Evolutionary conservation across 2,113 vertebrate species (phyloP).

Genomic region (Talpa occidentalis): DNA sequence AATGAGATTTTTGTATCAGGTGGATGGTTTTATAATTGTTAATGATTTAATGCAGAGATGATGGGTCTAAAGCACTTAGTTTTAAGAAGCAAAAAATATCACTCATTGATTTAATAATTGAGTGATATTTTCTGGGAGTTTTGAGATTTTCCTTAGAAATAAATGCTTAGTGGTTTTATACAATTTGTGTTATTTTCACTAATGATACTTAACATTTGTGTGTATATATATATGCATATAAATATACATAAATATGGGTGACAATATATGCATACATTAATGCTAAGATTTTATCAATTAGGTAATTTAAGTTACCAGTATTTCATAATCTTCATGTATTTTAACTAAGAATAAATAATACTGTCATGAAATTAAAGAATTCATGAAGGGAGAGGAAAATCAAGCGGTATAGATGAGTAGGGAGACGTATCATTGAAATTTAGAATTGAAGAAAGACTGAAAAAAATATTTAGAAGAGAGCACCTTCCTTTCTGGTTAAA

Average conservation of each 20-base stretch:
- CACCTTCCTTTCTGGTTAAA: neutral
- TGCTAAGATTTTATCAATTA: neutral
- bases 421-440: neutral
- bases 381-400: neutral
- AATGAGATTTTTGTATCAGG: neutral
- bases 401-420: neutral
- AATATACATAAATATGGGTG: too few species aligned
- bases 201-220: neutral
- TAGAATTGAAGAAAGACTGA: neutral
- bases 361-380: neutral
- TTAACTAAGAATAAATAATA: neutral
- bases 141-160: neutral
- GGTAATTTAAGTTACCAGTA: neutral
- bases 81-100: too few species aligned
- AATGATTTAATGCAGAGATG: neutral
- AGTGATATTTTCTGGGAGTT: neutral
- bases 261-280: neutral
- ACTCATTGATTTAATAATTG: neutral
- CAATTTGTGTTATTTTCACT: neutral
- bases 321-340: neutral
- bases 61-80: neutral
- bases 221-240: too few species aligned
- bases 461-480: neutral
- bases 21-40: accelerated
- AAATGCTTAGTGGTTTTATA: neutral